Conservation (phyloP, 2,888 invertebrate species). For the Trichogramma dendrolimi region DNA sequence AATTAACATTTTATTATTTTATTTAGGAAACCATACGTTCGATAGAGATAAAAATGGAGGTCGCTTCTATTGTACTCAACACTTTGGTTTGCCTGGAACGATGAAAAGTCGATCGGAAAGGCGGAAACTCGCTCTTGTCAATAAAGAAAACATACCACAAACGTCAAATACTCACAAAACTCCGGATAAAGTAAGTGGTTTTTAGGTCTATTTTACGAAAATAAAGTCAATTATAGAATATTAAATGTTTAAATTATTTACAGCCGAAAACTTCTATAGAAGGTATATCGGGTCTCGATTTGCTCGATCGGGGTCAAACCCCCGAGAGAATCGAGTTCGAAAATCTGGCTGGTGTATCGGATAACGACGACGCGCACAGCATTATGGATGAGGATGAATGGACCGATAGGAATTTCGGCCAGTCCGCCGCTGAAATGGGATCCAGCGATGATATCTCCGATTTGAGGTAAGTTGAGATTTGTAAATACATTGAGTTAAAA, state of each 20-base stretch:
- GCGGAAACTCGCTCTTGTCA: conserved; percentile 41
- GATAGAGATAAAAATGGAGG: conserved; percentile 49
- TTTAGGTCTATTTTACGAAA: conserved; percentile 5
- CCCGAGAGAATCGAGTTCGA: conserved; percentile 79
- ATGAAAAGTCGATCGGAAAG: conserved; percentile 48
- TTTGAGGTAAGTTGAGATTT: conserved; percentile 49
- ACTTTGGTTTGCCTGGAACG: conserved; percentile 63
- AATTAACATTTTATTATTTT: not conserved
- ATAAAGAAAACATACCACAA: conserved; percentile 50
- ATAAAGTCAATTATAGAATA: not conserved
- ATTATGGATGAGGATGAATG: conserved; percentile 94
- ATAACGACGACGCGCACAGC: conserved; percentile 63
- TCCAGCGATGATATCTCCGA: conserved; percentile 65
- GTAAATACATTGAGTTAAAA: not conserved
- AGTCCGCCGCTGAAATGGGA: conserved; percentile 66
- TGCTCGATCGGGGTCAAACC: conserved; percentile 60
- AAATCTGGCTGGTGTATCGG: conserved; percentile 65
- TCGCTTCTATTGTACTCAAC: conserved; percentile 73
- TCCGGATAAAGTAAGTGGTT: conserved; percentile 51
- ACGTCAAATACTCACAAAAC: conserved; percentile 47
- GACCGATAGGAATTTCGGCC: conserved; percentile 89
- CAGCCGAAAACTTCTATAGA: conserved; percentile 45
- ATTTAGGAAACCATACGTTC: conserved; percentile 48
- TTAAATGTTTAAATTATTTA: conserved; percentile 9
- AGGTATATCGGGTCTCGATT: conserved; percentile 55